Conservation (phyloP, 2,888 invertebrate species). For the Epinotia nisella region DNA sequence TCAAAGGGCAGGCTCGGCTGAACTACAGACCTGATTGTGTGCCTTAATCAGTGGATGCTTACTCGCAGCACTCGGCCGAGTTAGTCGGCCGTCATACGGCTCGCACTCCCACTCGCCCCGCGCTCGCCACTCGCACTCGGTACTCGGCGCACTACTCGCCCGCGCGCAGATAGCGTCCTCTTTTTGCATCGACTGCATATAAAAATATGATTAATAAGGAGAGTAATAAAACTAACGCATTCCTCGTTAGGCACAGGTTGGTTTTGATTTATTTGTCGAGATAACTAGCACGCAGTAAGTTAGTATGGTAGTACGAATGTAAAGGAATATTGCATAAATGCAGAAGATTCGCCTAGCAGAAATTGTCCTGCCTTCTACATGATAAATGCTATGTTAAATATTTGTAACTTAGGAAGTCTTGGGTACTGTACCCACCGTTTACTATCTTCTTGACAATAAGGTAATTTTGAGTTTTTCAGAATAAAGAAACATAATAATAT, state of each 20-base stretch:
- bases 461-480: neutral
- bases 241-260: conserved; percentile 45
- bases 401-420: neutral
- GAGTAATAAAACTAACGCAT: conserved; percentile 43
- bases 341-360: conserved; percentile 12
- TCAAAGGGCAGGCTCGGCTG: conserved; percentile 81
- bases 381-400: conserved; percentile 1
- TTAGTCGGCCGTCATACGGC: conserved; percentile 32
- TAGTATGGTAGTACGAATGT: conserved; percentile 24
- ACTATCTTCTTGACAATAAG: neutral
- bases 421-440: neutral
- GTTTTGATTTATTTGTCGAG: conserved; percentile 42
- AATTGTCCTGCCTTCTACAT: conserved; percentile 1
- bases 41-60: conserved; percentile 78
- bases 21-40: conserved; percentile 83
- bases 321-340: conserved; percentile 21
- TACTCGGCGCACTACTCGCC: conserved; percentile 16
- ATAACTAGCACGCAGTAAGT: conserved; percentile 41
- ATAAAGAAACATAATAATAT: neutral
- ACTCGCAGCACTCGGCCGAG: conserved; percentile 50
- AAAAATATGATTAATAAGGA: conserved; percentile 44
- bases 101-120: conserved; percentile 24
- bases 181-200: conserved; percentile 42
- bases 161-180: conserved; percentile 30
- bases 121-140: conserved; percentile 18